Evolutionary conservation across 1,140 invertebrate species (phyloP), one percentile per base, ranked within the genome.

Genomic region (Cardiocondyla obscurior): DNA sequence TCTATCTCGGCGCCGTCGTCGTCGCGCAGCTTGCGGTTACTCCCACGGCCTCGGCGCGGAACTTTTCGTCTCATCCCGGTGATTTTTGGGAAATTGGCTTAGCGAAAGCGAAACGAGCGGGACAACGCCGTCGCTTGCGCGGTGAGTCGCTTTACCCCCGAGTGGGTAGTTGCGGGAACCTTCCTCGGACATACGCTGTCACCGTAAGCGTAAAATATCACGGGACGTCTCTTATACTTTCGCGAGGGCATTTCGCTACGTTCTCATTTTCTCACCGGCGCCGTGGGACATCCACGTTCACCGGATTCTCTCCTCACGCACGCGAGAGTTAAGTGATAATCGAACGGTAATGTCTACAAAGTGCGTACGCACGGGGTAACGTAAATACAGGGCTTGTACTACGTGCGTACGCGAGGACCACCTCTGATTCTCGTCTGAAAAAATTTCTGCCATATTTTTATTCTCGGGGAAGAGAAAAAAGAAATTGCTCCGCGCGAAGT

Each of bases 1-100:
- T 73, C 55, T 64, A 69, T 69, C 53, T 57, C 39, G 65, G 19
- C 72, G n/a, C 36, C 6, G 7, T 12, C 6, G 7, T 12, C 6
- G 46, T 69, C 81, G 77, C 60, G 58, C 85, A 85, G 57, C 69
- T 51, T 74, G 81, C 8, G 81, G 72, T 36, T 51, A 51, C 62
- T 83, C 84, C 36, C 70, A 72, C 84, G 69, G 39, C 16, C 33
- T 70, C 25, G 25, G 36, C 49, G 46, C 16, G 33, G 49, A 87
- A 83, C 62, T 86, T 88, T 88, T 46, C 83, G 64, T 79, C 69
- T 79, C n/a, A 73, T 60, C 46, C 39, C 1, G 46, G 77, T 62
- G 76, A 65, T 85, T 88, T 76, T 84, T 88, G 6, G 86, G 25
- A 85, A 88, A 85, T 87, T 88, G 83, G 76, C 76, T 84, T 81